These are phyloP conservation scores for Rhodinocichla rosea DNA, from an alignment of 2,113 vertebrate species.

Conservation along the genomic window DNA sequence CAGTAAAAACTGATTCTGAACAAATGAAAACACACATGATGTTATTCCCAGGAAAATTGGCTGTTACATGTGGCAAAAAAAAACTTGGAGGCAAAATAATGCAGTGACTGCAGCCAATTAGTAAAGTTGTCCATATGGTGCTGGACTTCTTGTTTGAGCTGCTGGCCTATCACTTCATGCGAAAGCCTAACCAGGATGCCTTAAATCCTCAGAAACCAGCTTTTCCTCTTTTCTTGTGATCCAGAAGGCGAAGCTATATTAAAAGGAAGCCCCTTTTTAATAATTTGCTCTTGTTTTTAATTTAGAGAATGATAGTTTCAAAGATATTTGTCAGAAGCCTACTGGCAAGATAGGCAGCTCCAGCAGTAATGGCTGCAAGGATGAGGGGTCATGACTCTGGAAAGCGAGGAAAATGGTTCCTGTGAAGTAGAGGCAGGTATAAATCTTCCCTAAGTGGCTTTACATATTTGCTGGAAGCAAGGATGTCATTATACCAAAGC, in stretches of 20 bases:
- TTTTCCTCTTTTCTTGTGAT: neutral
- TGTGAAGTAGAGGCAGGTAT: neutral
- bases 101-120: neutral
- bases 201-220: neutral
- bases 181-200: neutral
- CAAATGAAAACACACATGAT: conserved; percentile 9
- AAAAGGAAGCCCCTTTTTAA: neutral
- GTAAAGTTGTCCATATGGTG: neutral
- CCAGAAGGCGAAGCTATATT: neutral
- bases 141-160: neutral
- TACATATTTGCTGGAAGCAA: neutral
- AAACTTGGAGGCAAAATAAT: neutral
- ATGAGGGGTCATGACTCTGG: neutral
- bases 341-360: neutral
- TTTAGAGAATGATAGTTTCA: neutral
- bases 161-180: neutral
- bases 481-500: neutral
- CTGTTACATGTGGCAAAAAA: neutral
- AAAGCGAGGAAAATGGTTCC: neutral
- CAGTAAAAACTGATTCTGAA: conserved; percentile 20
- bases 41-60: neutral
- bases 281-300: neutral
- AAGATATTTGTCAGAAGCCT: neutral
- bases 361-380: neutral
- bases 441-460: conserved; percentile 35